These are phyloP conservation scores for Tamias sibiricus DNA, from an alignment of 2,113 vertebrate genomes.

Conservation along the genomic window DNA sequence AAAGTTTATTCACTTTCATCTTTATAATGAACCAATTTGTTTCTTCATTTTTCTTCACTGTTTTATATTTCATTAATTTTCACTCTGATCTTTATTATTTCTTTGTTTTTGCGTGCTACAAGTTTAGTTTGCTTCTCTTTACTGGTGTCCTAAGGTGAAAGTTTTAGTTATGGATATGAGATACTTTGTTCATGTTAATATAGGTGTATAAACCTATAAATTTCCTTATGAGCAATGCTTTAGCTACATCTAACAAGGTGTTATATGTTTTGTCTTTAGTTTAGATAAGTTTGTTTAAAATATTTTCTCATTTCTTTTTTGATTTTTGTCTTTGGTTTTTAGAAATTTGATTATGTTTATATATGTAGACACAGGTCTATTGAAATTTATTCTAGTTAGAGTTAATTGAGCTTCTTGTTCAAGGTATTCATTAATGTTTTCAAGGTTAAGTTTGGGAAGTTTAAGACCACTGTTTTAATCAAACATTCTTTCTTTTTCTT, in stretches of 20 bases:
- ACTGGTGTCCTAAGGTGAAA: neutral
- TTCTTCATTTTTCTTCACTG: neutral
- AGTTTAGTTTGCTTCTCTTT: neutral
- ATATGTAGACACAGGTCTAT: neutral
- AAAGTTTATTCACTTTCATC: neutral
- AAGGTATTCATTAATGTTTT: neutral
- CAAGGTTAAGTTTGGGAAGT: neutral
- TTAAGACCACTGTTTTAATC: neutral
- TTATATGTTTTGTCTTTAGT: neutral
- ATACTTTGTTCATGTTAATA: neutral
- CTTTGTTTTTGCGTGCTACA: neutral
- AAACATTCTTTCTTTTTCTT: neutral
- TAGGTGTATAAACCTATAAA: neutral
- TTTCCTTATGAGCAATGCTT: neutral
- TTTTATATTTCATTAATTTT: neutral
- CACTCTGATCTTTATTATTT: neutral
- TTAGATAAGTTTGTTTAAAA: neutral
- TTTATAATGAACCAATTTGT: neutral
- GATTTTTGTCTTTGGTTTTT: neutral
- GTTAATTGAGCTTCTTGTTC: neutral
- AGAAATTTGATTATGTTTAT: neutral
- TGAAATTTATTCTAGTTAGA: neutral
- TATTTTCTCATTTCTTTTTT: neutral
- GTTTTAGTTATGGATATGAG: neutral
- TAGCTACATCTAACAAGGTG: neutral